Evolutionary conservation across 1,140 invertebrate species (phyloP).

Genomic region (Rhynchophorus ferrugineus): DNA sequence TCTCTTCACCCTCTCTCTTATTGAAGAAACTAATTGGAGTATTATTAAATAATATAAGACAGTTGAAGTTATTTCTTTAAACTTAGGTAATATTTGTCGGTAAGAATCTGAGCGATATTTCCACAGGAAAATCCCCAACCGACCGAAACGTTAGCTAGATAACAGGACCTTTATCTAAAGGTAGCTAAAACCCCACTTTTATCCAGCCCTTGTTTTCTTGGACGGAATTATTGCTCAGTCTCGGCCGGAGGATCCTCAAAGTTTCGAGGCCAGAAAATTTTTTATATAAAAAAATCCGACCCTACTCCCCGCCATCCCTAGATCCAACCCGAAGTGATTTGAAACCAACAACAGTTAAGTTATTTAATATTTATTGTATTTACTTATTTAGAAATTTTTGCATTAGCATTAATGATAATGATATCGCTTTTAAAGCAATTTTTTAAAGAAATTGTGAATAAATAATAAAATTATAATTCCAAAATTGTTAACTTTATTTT

Average conservation of each 20-base stretch:
- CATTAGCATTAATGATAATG: slow-evolving; percentile 40
- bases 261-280: too few species aligned
- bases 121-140: background rate
- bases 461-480: slow-evolving; percentile 24
- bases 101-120: background rate
- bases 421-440: slow-evolving; percentile 40
- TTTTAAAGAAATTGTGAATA: slow-evolving; percentile 37
- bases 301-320: too few species aligned
- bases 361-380: slow-evolving; percentile 37
- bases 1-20: too few species aligned
- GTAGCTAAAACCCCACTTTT: too few species aligned
- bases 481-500: background rate
- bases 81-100: background rate
- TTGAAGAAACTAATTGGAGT: too few species aligned
- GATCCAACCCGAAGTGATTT: too few species aligned
- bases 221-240: background rate
- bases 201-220: too few species aligned
- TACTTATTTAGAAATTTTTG: slow-evolving; percentile 38
- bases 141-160: background rate
- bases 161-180: too few species aligned
- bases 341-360: slow-evolving; percentile 31
- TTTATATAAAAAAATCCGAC: too few species aligned
- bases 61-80: slow-evolving; percentile 7
- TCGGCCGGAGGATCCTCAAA: background rate
- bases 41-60: too few species aligned